Evolutionary conservation across 1,140 invertebrate species (phyloP).

Genomic region (Drosophila pruinosa): DNA sequence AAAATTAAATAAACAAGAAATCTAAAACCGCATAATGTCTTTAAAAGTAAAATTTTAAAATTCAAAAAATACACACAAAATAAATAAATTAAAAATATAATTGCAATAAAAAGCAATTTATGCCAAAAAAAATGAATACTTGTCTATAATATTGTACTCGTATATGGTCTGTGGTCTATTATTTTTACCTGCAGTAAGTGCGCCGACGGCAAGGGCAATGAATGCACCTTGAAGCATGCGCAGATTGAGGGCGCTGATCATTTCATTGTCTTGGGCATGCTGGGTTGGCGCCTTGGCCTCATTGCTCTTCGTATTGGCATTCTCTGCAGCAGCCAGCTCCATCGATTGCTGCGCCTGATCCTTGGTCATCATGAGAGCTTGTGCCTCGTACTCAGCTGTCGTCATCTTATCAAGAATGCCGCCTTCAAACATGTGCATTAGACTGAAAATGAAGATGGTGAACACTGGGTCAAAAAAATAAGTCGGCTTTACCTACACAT

Average conservation of each 20-base stretch:
- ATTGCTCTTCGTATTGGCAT: slow-evolving; percentile 41
- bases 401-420: slow-evolving; percentile 89
- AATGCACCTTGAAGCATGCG: slow-evolving; percentile 88
- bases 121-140: too few species aligned
- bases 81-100: too few species aligned
- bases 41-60: too few species aligned
- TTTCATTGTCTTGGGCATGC: slow-evolving; percentile 38
- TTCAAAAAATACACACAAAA: too few species aligned
- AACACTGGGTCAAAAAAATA: too few species aligned
- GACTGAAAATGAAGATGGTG: slow-evolving; percentile 70
- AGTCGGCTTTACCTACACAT: slow-evolving; percentile 84
- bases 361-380: slow-evolving; percentile 83
- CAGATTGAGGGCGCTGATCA: slow-evolving; percentile 85
- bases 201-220: slow-evolving; percentile 86
- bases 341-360: slow-evolving; percentile 63
- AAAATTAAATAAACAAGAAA: too few species aligned
- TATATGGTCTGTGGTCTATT: too few species aligned
- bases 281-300: slow-evolving; percentile 15
- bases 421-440: slow-evolving; percentile 88
- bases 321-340: slow-evolving; percentile 41
- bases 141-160: too few species aligned
- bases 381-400: slow-evolving; percentile 87
- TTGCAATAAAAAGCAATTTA: too few species aligned
- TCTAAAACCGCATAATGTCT: too few species aligned
- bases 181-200: slow-evolving; percentile 74